Conservation (phyloP, 2,797 vertebrate species). For the Hippopotamyrus pictus region DNA sequence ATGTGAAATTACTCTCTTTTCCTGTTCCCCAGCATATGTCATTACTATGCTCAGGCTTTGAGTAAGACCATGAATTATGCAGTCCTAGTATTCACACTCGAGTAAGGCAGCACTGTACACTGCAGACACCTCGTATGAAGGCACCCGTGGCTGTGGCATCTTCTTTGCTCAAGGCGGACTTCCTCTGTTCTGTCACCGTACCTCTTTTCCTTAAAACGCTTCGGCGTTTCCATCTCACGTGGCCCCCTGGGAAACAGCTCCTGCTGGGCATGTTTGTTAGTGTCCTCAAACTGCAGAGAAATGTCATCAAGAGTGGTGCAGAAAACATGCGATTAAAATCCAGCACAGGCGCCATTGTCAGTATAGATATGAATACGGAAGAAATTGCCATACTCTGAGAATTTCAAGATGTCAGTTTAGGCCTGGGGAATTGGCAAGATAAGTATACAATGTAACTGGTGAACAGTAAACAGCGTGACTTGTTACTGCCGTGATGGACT, state of each 20-base stretch:
- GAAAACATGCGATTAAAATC: neutral
- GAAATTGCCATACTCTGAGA: neutral
- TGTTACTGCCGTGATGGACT: neutral
- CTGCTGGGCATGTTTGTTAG: neutral
- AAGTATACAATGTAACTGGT: neutral
- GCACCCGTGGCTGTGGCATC: neutral
- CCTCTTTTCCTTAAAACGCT: neutral
- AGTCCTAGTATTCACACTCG: constrained; percentile 6
- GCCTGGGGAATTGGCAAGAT: neutral
- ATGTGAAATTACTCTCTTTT: constrained; percentile 14
- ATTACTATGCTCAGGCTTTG: constrained; percentile 14
- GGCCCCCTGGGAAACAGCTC: neutral
- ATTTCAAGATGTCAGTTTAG: neutral
- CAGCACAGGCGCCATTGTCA: neutral
- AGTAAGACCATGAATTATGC: constrained; percentile 15
- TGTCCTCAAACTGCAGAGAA: neutral
- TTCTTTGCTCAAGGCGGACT: constrained; percentile 5
- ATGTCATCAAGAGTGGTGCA: neutral
- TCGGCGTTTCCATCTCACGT: neutral
- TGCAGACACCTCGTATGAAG: constrained; percentile 10
- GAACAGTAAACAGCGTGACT: neutral
- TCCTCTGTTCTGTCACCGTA: constrained; percentile 16
- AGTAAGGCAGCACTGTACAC: constrained; percentile 10
- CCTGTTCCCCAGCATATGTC: constrained; percentile 14
- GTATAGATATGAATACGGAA: neutral